Percentiles rank a stretch among this genome's conserved stretches.
Conservation (phyloP, 2,888 invertebrate species). For the Perdita meconis region DNA sequence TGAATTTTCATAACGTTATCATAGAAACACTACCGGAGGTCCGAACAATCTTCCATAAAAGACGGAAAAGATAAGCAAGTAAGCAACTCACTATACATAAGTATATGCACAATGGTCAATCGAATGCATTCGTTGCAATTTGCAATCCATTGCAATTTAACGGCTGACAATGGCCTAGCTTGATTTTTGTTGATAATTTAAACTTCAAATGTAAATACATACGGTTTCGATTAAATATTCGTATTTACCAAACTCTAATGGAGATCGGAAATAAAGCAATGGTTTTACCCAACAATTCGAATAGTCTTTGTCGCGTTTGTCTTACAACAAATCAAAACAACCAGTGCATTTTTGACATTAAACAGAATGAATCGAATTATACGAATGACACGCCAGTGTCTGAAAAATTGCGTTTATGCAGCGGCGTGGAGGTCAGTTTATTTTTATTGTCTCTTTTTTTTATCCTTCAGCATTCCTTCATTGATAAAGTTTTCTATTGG, state of each 20-base stretch:
- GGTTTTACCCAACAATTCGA: conserved; percentile 34
- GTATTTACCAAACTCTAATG: conserved; percentile 44
- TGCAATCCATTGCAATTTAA: too few species aligned
- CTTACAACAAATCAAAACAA: conserved; percentile 69
- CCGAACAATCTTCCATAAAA: conserved; percentile 7
- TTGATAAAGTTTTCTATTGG: background rate
- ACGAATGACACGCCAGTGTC: conserved; percentile 53
- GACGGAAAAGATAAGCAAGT: too few species aligned
- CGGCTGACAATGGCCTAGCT: too few species aligned
- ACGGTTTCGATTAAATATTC: conserved; percentile 19
- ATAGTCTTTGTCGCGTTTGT: conserved; percentile 75
- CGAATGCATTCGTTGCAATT: background rate
- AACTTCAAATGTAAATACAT: conserved; percentile 21
- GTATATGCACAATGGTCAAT: background rate
- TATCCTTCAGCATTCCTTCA: background rate
- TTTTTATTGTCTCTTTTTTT: background rate
- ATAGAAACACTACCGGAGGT: conserved; percentile 43
- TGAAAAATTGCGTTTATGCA: conserved; percentile 73
- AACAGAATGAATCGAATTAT: conserved; percentile 44
- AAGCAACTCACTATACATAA: too few species aligned
- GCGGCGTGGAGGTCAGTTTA: conserved; percentile 76
- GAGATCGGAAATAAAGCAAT: conserved; percentile 36
- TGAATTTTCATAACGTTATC: conserved; percentile 9
- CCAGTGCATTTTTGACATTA: conserved; percentile 70
- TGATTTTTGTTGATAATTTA: too few species aligned